Base-by-base conservation (phyloP, 2,888 invertebrate species). In the Apamea anceps region DNA sequence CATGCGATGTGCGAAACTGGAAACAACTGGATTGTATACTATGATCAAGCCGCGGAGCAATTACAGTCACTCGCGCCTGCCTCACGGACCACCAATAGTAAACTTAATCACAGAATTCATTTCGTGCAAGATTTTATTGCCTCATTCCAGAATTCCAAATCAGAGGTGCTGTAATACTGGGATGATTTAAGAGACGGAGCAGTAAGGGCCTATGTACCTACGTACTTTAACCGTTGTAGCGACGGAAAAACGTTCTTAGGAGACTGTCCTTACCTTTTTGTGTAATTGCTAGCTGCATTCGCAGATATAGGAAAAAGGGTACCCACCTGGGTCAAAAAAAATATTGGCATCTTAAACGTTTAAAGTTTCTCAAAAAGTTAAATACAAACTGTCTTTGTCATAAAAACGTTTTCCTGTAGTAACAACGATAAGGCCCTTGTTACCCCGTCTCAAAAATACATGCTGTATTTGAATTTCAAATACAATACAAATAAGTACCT, bases 1-100 rank as follows among this genome's bases (percentile, higher is more conserved):
- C 81, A 76, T 83, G 81, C 79, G 75, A 73, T 78, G 48, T 75
- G 82, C 76, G 45, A 80, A 92, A 92, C 93, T 90, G 90, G 93
- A 88, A 80, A 72, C n/a, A 91, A 92, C 93, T 87, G 91, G 93
- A 90, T 89, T 85, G 87, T 84, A 85, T 90, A 90, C 88, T 91
- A 89, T 91, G 86, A 82, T 82, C 85, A 85, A 86, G 87, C 87
- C 89, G 89, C 90, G 15, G n/a, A 82, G 75, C 87, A 91, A 91
- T 92, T 91, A 85, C 71, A 80, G 28, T 51, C 13, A 72, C 7
- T 77, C 57, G 57, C 42, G 54, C 51, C 67, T 63, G 66, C 57
- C 13, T 21, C 45, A 21, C n/a, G 62, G 60, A 66, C 70, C 62
- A 65, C 63, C 63, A 45, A 28, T 45, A 42, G 18, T n/a, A 51